These are phyloP conservation scores for Mustelus asterias DNA, from an alignment of 2,113 vertebrate genomes.

Conservation along the genomic window DNA sequence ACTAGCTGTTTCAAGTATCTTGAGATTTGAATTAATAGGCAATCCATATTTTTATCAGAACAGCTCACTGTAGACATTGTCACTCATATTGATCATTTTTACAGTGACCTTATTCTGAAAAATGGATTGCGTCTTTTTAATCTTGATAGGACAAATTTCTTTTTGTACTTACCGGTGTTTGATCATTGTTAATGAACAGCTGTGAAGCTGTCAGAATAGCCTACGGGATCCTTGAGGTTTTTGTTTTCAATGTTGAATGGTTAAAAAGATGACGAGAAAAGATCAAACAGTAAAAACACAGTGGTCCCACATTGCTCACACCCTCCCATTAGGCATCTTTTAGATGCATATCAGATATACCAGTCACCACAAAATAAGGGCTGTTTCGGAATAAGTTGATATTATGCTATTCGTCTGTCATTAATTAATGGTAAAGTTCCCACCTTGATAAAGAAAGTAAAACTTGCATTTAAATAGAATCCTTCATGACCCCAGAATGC, in stretches of 20 bases:
- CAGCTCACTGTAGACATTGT: neutral
- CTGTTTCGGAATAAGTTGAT: neutral
- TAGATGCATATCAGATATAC: neutral
- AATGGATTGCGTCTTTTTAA: constrained; percentile 6
- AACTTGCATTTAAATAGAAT: neutral
- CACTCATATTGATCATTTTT: constrained; percentile 27
- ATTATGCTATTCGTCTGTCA: neutral
- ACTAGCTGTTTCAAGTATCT: neutral
- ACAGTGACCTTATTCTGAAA: constrained; percentile 19
- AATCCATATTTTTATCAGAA: neutral
- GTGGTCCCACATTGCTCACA: neutral
- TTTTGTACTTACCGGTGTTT: neutral
- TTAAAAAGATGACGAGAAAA: neutral
- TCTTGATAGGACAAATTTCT: constrained; percentile 10
- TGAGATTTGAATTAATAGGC: neutral
- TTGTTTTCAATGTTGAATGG: neutral
- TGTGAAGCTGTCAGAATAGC: neutral
- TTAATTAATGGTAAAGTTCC: neutral
- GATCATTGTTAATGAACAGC: constrained; percentile 24
- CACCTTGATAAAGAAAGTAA: neutral
- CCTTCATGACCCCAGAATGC: neutral
- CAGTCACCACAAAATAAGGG: neutral
- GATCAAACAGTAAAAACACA: neutral
- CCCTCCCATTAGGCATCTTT: neutral
- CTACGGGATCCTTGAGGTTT: neutral